A percentile compares a stretch with the other conserved stretches of the same genome.
Conservation (phyloP, 2,888 invertebrate genomes). For the Steinernema scapterisci region DNA sequence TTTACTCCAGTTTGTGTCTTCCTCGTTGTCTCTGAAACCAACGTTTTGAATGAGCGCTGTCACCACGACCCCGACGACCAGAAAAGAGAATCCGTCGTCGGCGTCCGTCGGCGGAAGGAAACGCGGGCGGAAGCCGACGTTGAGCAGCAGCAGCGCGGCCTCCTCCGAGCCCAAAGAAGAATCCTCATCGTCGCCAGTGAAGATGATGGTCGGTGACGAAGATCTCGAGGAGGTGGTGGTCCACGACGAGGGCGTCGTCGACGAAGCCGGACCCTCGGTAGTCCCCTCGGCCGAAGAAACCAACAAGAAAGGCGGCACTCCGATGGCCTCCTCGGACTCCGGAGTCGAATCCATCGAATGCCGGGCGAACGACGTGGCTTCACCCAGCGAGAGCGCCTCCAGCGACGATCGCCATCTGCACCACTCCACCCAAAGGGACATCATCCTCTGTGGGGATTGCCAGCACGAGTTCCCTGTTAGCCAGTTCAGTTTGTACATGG, state of each 20-base stretch:
- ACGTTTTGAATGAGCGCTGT: constrained; percentile 27
- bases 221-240: constrained; percentile 25
- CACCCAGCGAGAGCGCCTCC: constrained; percentile 46
- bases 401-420: constrained; percentile 42
- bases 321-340: constrained; percentile 67
- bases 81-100: constrained; percentile 30
- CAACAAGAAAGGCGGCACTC: constrained; percentile 36
- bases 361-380: constrained; percentile 39
- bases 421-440: constrained; percentile 38
- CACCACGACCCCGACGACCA: constrained; percentile 25
- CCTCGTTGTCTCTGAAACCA: not conserved
- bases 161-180: constrained; percentile 25
- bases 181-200: not conserved
- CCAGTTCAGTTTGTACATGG: constrained; percentile 59
- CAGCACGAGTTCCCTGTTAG: constrained; percentile 55
- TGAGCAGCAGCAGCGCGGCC: constrained; percentile 25
- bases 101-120: constrained; percentile 32
- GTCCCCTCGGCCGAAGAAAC: constrained; percentile 20
- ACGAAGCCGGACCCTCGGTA: constrained; percentile 9
- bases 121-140: constrained; percentile 31
- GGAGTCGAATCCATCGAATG: constrained; percentile 61
- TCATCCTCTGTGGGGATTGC: constrained; percentile 64
- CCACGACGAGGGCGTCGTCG: constrained; percentile 7
- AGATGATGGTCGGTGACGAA: constrained; percentile 11
- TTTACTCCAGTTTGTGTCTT: not conserved